These are phyloP conservation scores for Elachura formosa DNA, from an alignment of 2,113 vertebrate species.

Conservation along the genomic window DNA sequence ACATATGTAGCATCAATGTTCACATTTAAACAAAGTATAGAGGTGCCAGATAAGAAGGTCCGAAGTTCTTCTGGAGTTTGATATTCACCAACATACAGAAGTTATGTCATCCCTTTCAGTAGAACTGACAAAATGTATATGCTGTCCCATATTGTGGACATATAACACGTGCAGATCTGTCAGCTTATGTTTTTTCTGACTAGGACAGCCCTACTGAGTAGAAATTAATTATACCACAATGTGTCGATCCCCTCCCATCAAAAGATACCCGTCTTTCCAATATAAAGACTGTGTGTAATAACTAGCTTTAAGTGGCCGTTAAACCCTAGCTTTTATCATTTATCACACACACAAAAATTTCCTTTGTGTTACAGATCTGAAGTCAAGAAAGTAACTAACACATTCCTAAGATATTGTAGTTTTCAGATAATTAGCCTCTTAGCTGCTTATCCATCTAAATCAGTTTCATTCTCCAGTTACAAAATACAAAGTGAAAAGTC, in stretches of 20 bases:
- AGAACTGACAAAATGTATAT: not conserved
- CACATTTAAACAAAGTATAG: not conserved
- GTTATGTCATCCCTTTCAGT: not conserved
- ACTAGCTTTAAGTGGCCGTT: not conserved
- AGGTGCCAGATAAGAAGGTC: not conserved
- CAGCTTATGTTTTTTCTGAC: not conserved
- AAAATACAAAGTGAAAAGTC: not conserved
- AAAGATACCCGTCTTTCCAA: not conserved
- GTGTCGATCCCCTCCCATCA: not conserved
- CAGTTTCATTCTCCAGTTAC: not conserved
- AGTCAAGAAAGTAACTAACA: not conserved
- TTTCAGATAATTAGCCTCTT: not conserved
- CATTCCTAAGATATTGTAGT: not conserved
- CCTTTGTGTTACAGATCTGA: not conserved
- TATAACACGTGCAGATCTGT: not conserved
- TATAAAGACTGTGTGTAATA: not conserved
- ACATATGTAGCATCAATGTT: rapidly evolving
- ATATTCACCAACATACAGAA: not conserved
- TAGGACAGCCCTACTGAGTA: not conserved
- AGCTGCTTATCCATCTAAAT: not conserved
- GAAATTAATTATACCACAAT: not conserved
- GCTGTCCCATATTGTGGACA: not conserved
- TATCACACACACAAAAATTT: not conserved
- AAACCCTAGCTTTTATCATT: not conserved
- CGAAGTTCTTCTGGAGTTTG: not conserved